Evolutionary conservation across 2,888 invertebrate species (phyloP), one percentile per base, ranked within the genome.

Genomic region (Dromius quadrimaculatus): DNA sequence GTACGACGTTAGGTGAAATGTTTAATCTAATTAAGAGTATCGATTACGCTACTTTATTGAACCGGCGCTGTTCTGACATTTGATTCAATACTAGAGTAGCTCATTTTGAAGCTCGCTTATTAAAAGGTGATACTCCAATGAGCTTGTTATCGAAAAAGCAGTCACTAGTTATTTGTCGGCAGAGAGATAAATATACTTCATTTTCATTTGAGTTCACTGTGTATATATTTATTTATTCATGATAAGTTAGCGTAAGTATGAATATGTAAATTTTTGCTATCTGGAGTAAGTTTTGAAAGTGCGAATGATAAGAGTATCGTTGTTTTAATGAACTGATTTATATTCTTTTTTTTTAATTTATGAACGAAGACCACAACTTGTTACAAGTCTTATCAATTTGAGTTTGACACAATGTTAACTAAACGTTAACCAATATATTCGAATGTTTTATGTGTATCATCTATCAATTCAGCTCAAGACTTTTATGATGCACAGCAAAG

Each of bases 21-120:
- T 32, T 17, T 54, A 28, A 66, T 28, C 41, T 65, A 66, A 66
- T 66, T 54, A 66, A 66, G 57, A 66, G 57, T 66, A 66, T 66
- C 57, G 66, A 66, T 66, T 50, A 66, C 23, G 5, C 38, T 54
- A 57, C 41, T 66, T 66, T 23, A 66, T 66, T 66, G 28, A 20
- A 22, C 28, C 20, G 22, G 41, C 50, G 9, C 50, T 11, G 13
- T 15, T 50, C 23, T 22, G 32, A 28, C 47, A 17, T 64, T 47
- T 64, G 17, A 23, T 19, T 2, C 50, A 20, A 50, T 13, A 41
- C 41, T 61, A 22, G 43, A 15, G 17, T 43, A 2, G 9, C 20
- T 34, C 32, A 22, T 20, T 41, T 19, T 19, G 19, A 6, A 45
- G n/a, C 15, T 4, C 17, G 54, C 22, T 38, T 41, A 66, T 66